Evolutionary conservation across 2,888 invertebrate genomes (phyloP).

Genomic region (Syrista parreyssii): DNA sequence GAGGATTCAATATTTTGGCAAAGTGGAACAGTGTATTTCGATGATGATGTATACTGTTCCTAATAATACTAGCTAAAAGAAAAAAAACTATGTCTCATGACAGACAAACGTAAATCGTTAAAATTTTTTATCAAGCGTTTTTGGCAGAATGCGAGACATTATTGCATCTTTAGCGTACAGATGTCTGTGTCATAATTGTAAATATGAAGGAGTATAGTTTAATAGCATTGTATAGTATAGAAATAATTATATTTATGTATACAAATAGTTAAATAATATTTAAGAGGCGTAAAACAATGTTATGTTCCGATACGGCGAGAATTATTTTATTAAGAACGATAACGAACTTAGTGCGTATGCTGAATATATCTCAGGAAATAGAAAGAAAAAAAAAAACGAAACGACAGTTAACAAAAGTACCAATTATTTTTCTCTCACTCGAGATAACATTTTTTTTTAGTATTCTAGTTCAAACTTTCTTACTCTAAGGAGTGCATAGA

Average conservation of each 20-base stretch:
- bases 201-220: constrained; percentile 39
- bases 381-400: not conserved
- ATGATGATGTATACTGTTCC: not conserved
- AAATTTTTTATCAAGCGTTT: not conserved
- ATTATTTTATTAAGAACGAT: constrained; percentile 6
- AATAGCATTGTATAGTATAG: constrained; percentile 20
- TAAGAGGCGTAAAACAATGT: not conserved
- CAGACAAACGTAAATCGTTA: constrained; percentile 20
- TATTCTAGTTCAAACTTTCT: not conserved
- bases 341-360: not conserved
- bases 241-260: constrained; percentile 39
- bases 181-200: constrained; percentile 50
- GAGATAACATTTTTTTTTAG: not conserved
- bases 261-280: constrained; percentile 24
- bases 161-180: constrained; percentile 17
- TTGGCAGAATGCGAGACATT: constrained; percentile 24
- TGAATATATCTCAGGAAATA: constrained; percentile 7
- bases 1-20: not conserved
- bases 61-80: not conserved
- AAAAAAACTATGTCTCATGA: constrained; percentile 32
- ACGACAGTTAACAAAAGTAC: not conserved
- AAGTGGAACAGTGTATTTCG: not conserved
- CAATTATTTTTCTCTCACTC: not conserved
- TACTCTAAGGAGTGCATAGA: not conserved
- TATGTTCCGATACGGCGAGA: not conserved